Conservation (phyloP, 1,140 invertebrate species). For the Caenorhabditis tropicalis region DNA sequence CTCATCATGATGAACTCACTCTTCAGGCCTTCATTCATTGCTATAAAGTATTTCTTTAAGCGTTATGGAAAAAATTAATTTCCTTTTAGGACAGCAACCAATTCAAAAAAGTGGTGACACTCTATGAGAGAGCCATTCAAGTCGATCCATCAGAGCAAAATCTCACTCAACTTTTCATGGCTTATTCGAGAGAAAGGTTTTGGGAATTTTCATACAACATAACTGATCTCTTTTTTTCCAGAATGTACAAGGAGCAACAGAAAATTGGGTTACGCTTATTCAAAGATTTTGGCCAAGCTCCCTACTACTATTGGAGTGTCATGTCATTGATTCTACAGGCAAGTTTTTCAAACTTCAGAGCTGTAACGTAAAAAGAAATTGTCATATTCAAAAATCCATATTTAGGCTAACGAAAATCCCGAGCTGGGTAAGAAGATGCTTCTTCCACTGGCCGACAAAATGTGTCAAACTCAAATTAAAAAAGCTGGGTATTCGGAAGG, state of each 20-base stretch:
- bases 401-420: conserved; percentile 1
- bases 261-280: conserved; percentile 3
- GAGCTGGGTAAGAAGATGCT: conserved; percentile 26
- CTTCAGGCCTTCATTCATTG: conserved; percentile 23
- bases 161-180: conserved; percentile 37
- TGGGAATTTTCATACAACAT: not conserved
- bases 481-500: conserved; percentile 6
- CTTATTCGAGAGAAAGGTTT: conserved; percentile 26
- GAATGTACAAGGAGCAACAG: conserved; percentile 38
- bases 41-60: not conserved
- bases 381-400: not conserved
- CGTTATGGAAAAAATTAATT: not conserved
- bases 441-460: conserved; percentile 20
- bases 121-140: conserved; percentile 8
- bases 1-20: conserved; percentile 22
- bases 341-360: not conserved
- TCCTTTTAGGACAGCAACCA: not conserved
- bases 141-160: conserved; percentile 3
- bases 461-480: not conserved
- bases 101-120: not conserved
- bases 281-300: not conserved
- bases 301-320: conserved; percentile 20
- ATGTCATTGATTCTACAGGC: conserved; percentile 33
- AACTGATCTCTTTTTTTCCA: not conserved
- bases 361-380: not conserved